Evolutionary conservation across 2,113 vertebrate genomes (phyloP).

Genomic region (Ameiurus melas): DNA sequence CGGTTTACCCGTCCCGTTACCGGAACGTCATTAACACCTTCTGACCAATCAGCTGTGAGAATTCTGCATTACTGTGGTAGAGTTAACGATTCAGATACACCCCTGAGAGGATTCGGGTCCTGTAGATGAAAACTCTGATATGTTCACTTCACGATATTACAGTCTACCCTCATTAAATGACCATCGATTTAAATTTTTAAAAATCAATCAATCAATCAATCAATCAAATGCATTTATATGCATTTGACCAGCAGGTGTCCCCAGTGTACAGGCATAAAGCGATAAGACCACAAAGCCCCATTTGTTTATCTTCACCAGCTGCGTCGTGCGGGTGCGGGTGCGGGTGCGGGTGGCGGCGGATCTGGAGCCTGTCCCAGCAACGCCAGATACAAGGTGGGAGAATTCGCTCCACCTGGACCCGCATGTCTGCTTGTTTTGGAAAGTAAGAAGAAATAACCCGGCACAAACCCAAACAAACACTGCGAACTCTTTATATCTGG

Average conservation of each 20-base stretch:
- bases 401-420: accelerated
- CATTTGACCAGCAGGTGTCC: conserved; percentile 8
- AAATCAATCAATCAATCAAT: too few relatives aligned
- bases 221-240: not conserved
- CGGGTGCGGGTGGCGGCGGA: too few relatives aligned
- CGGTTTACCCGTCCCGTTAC: not conserved
- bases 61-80: not conserved
- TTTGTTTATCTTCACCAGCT: not conserved
- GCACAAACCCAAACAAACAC: not conserved
- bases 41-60: not conserved
- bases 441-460: not conserved
- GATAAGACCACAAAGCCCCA: not conserved
- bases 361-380: not conserved
- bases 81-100: not conserved
- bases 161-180: not conserved
- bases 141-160: not conserved
- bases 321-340: not conserved
- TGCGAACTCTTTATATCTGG: too few relatives aligned
- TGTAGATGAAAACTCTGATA: not conserved
- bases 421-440: not conserved
- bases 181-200: not conserved
- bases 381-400: not conserved
- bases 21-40: not conserved
- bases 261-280: not conserved
- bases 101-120: not conserved